Percentiles rank a stretch among this genome's conserved stretches.
These are phyloP conservation scores for Mesochorus sp. DNA, from an alignment of 2,888 invertebrate genomes.

Conservation along the genomic window DNA sequence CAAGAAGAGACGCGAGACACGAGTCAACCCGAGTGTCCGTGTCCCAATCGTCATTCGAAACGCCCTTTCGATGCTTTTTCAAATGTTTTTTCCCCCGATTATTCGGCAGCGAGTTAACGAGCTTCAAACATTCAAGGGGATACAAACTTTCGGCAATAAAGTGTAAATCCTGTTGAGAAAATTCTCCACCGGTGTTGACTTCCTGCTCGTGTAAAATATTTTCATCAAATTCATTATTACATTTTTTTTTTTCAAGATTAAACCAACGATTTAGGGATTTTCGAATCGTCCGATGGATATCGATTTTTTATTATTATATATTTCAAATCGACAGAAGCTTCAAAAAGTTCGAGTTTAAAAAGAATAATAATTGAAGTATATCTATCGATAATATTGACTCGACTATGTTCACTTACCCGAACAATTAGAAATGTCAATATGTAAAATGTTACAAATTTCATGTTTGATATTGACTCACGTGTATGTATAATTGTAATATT, in stretches of 20 bases:
- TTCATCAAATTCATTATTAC: too few relatives aligned
- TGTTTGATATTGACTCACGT: slow-evolving; percentile 43
- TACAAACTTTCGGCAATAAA: slow-evolving; percentile 57
- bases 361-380: neutral
- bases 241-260: neutral
- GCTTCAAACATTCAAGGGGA: slow-evolving; percentile 56
- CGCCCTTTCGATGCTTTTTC: neutral
- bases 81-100: neutral
- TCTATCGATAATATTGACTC: neutral
- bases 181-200: slow-evolving; percentile 39
- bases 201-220: slow-evolving; percentile 20
- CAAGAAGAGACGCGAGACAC: slow-evolving; percentile 53
- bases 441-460: slow-evolving; percentile 61
- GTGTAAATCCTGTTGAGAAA: slow-evolving; percentile 54
- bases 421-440: slow-evolving; percentile 56
- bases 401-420: slow-evolving; percentile 54
- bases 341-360: neutral
- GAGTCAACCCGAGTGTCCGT: neutral
- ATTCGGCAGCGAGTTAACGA: slow-evolving; percentile 39
- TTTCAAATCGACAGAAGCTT: slow-evolving; percentile 16
- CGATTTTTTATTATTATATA: slow-evolving; percentile 8
- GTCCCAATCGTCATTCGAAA: slow-evolving; percentile 24
- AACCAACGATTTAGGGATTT: too few relatives aligned
- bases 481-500: slow-evolving; percentile 10
- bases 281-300: neutral